Conservation (phyloP, 2,797 vertebrate species). For the Sphaeramia orbicularis region DNA sequence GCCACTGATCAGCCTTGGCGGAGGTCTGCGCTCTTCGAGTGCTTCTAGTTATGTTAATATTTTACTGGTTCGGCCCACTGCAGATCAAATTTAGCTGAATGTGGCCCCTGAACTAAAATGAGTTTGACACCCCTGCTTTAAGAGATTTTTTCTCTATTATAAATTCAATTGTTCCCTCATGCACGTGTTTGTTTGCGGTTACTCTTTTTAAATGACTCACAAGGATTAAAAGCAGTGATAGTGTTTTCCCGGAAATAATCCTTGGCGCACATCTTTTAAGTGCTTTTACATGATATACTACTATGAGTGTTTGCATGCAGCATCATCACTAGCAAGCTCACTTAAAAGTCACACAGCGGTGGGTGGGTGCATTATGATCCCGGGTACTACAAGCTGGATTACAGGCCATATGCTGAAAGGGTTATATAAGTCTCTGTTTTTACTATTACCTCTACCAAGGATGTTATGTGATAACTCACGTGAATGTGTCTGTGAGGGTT, state of each 20-base stretch:
- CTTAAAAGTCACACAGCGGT: slow-evolving; percentile 20
- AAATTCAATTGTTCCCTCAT: slow-evolving; percentile 4
- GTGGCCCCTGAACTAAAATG: too few species aligned
- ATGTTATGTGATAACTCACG: neutral
- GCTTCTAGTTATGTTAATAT: too few species aligned
- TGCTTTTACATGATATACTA: slow-evolving; percentile 49
- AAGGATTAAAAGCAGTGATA: slow-evolving; percentile 46
- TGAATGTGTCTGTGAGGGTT: too few species aligned
- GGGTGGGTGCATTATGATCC: slow-evolving; percentile 36
- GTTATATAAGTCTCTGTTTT: slow-evolving; percentile 61
- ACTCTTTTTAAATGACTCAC: slow-evolving; percentile 19
- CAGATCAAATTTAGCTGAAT: too few species aligned
- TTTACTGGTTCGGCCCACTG: too few species aligned
- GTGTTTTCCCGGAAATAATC: slow-evolving; percentile 66
- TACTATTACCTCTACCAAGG: slow-evolving; percentile 7
- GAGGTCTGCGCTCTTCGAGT: too few species aligned
- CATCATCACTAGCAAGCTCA: slow-evolving; percentile 21
- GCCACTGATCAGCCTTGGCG: too few species aligned
- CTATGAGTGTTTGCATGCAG: slow-evolving; percentile 36
- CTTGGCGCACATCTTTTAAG: slow-evolving; percentile 57
- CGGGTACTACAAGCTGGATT: slow-evolving; percentile 51
- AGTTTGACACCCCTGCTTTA: neutral
- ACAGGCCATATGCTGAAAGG: slow-evolving; percentile 52
- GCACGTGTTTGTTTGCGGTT: neutral
- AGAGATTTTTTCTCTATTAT: too few species aligned